Base-by-base conservation (phyloP, 1,140 invertebrate species). In the Coenobita brevimanus region DNA sequence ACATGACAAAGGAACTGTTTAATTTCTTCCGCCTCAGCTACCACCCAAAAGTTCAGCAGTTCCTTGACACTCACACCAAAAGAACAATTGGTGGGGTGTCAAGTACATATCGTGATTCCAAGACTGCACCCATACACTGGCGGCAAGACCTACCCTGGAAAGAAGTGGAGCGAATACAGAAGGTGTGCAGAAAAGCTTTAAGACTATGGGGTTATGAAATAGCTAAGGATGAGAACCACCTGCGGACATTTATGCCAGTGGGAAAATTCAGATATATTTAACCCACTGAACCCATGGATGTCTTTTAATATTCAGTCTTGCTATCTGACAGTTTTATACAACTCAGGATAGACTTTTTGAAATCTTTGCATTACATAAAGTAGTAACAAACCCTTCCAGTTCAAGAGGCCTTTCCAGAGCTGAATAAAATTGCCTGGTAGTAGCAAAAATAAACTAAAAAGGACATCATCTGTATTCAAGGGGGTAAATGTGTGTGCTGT, bases 81-180 rank as follows among this genome's bases (percentile, higher is more conserved):
- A 93, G 94, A 64, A 95, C 97, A 89, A 94, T 95, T 4, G 96
- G 96, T 10, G 96, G 96, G n/a, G 95, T 97, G 15, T 97, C 96
- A 36, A 97, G 96, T 90, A 97, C 96, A 10, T 96, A 95, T 92
- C 93, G 96, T 24, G 95, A 97, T 92, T 97, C 96, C 3, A 96
- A 96, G 91, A 95, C 94, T 36, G 95, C 96, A 73, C 96, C 97
- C 85, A 97, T 97, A 92, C 96, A 96, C 92, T 97, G 97, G 97
- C 95, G 95, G 88, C 94, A 93, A 60, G 96, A 97, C 91, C 93
- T 97, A 30, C 90, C 89, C 8, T 90, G 90, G 36, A 93, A 94
- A 27, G 93, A 94, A 87, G 95, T 96, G 90, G 94, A 92, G 91
- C 91, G 89, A 43, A 94, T 95, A 67, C 94, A 96, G 93, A 93